phyloP scores from a whole-genome alignment of 2,113 vertebrate genomes.

The Galeopterus variegatus region DNA sequence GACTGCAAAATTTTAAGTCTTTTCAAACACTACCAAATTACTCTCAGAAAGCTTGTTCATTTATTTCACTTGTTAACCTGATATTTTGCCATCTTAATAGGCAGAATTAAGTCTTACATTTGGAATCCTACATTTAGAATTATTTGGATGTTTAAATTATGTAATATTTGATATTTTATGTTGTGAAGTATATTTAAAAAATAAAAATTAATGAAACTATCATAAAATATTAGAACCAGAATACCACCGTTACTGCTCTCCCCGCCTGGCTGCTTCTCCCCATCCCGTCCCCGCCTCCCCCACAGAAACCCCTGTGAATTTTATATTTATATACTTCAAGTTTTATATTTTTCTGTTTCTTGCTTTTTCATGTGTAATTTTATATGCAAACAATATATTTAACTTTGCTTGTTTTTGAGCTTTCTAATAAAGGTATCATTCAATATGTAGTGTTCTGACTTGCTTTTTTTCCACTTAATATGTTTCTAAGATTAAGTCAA shows the following conservation, averaged over 20 bases:
- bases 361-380: background rate
- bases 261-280: background rate
- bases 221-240: background rate
- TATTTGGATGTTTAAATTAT: slow-evolving; percentile 48
- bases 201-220: background rate
- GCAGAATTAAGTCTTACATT: background rate
- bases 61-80: background rate
- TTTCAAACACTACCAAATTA: background rate
- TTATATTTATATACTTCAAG: background rate
- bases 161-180: background rate
- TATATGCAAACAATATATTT: background rate
- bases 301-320: background rate
- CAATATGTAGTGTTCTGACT: background rate
- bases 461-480: background rate
- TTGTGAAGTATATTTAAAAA: background rate
- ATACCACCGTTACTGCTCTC: background rate
- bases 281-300: background rate
- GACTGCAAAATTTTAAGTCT: background rate
- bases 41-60: slow-evolving; percentile 4
- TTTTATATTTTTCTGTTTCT: background rate
- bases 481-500: background rate
- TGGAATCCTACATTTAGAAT: slow-evolving; percentile 34
- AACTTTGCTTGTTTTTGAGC: slow-evolving; percentile 24
- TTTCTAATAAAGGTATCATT: background rate
- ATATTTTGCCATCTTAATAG: background rate